Evolutionary conservation across 2,888 invertebrate genomes (phyloP).

Genomic region (Linnaemya tessellans): DNA sequence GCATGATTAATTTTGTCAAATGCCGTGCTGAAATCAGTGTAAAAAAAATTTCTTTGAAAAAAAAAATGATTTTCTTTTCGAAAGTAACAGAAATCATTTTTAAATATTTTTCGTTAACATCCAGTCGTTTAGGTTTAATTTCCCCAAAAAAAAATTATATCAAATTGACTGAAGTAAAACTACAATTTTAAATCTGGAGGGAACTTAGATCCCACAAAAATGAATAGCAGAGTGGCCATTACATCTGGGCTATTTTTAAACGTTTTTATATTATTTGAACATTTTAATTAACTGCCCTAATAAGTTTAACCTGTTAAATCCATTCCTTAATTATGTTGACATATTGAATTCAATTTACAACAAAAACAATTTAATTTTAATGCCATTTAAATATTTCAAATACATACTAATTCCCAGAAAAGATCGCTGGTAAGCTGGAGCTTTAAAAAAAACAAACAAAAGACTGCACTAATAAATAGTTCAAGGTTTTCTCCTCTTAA

Average conservation of each 20-base stretch:
- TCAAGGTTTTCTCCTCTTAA: conserved; percentile 34
- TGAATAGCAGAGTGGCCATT: too few species aligned
- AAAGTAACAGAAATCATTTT: too few species aligned
- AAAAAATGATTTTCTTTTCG: too few species aligned
- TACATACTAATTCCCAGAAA: background rate
- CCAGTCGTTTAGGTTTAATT: too few species aligned
- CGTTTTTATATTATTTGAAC: background rate
- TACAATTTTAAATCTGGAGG: too few species aligned
- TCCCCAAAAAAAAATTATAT: too few species aligned
- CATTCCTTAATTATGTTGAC: background rate
- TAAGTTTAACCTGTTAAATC: background rate
- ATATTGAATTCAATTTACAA: background rate
- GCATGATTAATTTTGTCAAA: too few species aligned
- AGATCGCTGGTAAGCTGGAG: background rate
- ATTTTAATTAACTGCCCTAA: background rate
- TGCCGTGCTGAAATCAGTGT: too few species aligned
- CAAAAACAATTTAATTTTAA: background rate
- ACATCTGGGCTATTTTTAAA: background rate
- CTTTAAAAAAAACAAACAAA: background rate
- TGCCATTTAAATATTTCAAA: background rate
- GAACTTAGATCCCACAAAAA: too few species aligned
- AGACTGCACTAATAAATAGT: background rate
- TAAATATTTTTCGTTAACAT: too few species aligned
- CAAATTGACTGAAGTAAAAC: too few species aligned
- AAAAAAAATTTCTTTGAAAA: too few species aligned